Conservation (phyloP, 2,797 vertebrate species). For the Gila robusta region DNA sequence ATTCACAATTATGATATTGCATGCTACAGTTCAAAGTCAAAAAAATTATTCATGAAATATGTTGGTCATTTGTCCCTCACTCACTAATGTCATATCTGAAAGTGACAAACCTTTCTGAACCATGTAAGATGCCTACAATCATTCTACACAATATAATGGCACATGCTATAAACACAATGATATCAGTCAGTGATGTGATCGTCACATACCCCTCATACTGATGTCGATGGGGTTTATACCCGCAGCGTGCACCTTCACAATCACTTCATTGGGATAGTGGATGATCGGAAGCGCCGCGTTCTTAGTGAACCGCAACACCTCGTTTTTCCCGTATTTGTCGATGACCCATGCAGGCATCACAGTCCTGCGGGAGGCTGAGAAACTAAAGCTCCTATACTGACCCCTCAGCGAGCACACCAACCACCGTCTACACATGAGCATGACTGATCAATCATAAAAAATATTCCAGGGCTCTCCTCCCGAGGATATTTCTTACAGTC, state of each 20-base stretch:
- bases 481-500: neutral
- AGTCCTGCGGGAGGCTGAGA: conserved; percentile 65
- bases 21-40: neutral
- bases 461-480: neutral
- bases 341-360: conserved; percentile 96
- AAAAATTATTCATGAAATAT: neutral
- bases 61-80: neutral
- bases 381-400: conserved; percentile 69
- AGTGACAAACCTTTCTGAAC: neutral
- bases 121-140: neutral
- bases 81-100: neutral
- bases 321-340: conserved; percentile 89
- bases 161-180: neutral
- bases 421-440: conserved; percentile 56
- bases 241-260: conserved; percentile 90
- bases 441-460: neutral
- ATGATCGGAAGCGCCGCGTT: conserved; percentile 87
- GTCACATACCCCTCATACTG: conserved; percentile 93
- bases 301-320: conserved; percentile 86
- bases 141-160: neutral
- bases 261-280: conserved; percentile 92
- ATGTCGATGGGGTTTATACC: conserved; percentile 93
- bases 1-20: neutral
- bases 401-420: conserved; percentile 13
- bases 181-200: neutral